Evolutionary conservation across 2,113 vertebrate species (phyloP).

Genomic region (Semicossyphus pulcher): DNA sequence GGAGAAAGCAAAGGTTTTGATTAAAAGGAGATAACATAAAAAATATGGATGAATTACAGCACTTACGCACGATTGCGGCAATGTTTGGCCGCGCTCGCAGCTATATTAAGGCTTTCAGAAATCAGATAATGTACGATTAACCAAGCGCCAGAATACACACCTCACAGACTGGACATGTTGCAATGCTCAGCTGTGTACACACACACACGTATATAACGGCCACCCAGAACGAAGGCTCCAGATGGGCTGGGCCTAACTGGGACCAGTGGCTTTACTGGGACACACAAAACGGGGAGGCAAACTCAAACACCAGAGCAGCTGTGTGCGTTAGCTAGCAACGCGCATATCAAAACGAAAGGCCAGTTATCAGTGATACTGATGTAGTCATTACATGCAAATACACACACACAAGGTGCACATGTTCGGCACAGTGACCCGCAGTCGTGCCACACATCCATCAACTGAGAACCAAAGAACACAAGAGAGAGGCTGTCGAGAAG

Average conservation of each 20-base stretch:
- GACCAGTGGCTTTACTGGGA: constrained; percentile 55
- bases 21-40: constrained; percentile 54
- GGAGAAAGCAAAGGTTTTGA: constrained; percentile 61
- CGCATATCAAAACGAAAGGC: constrained; percentile 10
- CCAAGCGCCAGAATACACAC: constrained; percentile 47
- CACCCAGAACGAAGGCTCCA: constrained; percentile 71
- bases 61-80: constrained; percentile 14
- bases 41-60: constrained; percentile 41
- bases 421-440: constrained; percentile 39
- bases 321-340: not conserved
- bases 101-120: constrained; percentile 47
- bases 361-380: constrained; percentile 25
- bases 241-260: constrained; percentile 65
- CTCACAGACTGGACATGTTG: constrained; percentile 38
- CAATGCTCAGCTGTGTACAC: constrained; percentile 70
- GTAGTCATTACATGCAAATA: not conserved
- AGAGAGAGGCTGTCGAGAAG: constrained; percentile 34
- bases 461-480: constrained; percentile 41
- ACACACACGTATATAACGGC: constrained; percentile 33
- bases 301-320: constrained; percentile 59
- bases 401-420: not conserved
- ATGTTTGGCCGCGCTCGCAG: constrained; percentile 25
- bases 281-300: constrained; percentile 46
- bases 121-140: constrained; percentile 54
- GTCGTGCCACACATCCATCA: constrained; percentile 53